Conservation (phyloP, 2,797 vertebrate genomes). For the Eidolon dupreanum region DNA sequence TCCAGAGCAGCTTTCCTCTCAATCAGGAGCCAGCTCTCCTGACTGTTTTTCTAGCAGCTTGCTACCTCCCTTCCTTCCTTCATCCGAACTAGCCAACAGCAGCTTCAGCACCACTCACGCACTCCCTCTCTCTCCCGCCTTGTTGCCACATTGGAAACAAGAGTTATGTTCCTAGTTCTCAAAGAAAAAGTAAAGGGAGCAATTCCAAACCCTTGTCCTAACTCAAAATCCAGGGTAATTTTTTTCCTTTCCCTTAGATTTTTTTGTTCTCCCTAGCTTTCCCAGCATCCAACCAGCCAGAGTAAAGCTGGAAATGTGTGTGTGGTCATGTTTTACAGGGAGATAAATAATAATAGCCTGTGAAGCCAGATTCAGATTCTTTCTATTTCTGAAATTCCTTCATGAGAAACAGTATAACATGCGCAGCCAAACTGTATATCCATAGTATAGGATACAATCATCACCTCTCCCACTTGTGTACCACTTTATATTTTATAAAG, state of each 20-base stretch:
- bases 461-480: background rate
- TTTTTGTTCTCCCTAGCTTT: background rate
- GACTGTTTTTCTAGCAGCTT: background rate
- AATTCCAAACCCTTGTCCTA: background rate
- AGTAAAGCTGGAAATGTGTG: background rate
- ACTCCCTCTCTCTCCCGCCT: background rate
- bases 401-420: background rate
- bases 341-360: background rate
- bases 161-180: background rate
- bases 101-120: conserved; percentile 36
- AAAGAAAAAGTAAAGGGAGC: background rate
- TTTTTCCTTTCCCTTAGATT: background rate
- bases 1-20: conserved; percentile 10
- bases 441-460: background rate
- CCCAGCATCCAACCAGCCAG: background rate
- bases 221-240: background rate
- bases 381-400: background rate
- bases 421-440: background rate
- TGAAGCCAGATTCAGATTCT: background rate
- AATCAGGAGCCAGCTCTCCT: conserved; percentile 58
- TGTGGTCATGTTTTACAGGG: background rate
- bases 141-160: background rate
- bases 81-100: conserved; percentile 22
- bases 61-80: background rate
- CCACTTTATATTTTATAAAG: background rate